These are phyloP conservation scores for Nanorana parkeri DNA, from an alignment of 2,113 vertebrate species.

Conservation along the genomic window DNA sequence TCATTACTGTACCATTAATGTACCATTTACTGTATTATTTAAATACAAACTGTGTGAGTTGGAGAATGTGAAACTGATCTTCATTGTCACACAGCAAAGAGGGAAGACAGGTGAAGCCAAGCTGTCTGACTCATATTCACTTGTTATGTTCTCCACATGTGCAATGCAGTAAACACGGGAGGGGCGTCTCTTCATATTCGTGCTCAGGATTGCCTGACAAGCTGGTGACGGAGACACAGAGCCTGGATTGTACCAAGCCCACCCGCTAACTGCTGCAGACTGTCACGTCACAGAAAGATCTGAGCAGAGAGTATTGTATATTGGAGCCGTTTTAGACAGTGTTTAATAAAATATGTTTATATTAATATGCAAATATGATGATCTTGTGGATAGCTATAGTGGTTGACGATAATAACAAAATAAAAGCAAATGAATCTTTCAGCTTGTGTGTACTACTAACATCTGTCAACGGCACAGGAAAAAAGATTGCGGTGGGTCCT, in stretches of 20 bases:
- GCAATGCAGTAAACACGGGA: slow-evolving; percentile 43
- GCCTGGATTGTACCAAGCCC: not conserved
- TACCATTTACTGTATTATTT: too few species aligned
- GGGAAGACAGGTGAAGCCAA: not conserved
- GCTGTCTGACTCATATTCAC: slow-evolving; percentile 43
- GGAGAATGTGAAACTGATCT: slow-evolving; percentile 1
- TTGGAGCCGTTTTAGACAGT: too few species aligned
- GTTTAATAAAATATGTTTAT: too few species aligned
- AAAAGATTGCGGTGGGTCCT: too few species aligned
- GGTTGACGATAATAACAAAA: too few species aligned
- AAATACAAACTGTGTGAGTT: not conserved
- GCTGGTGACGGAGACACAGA: not conserved
- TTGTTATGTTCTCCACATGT: slow-evolving; percentile 29
- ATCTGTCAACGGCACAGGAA: too few species aligned
- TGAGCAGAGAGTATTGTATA: not conserved
- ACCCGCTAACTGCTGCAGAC: slow-evolving; percentile 1
- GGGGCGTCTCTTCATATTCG: not conserved
- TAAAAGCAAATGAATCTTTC: too few species aligned
- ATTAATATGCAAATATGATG: too few species aligned
- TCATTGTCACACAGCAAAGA: not conserved
- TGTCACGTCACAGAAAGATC: not conserved
- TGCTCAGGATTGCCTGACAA: slow-evolving; percentile 5
- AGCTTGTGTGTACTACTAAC: too few species aligned
- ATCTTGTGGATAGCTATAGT: too few species aligned
- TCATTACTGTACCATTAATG: too few species aligned